Percentiles rank a stretch among this genome's conserved stretches.
Conservation (phyloP, 2,888 invertebrate genomes). For the Cryptus armator region DNA sequence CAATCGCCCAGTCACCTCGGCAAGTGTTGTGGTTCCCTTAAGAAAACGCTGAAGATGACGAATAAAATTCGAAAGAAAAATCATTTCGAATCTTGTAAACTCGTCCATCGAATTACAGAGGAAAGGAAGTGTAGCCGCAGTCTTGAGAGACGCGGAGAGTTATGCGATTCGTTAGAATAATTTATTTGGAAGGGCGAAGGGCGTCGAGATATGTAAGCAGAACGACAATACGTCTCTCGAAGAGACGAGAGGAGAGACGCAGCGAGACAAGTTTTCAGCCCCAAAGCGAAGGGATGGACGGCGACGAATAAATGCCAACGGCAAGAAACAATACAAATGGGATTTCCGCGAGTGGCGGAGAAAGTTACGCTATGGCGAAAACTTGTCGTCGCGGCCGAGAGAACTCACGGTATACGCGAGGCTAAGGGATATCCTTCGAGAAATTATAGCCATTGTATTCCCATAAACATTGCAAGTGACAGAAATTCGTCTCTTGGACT, state of each 20-base stretch:
- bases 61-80: slow-evolving; percentile 26
- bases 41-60: slow-evolving; percentile 13
- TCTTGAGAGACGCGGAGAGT: slow-evolving; percentile 1
- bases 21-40: not conserved
- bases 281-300: slow-evolving; percentile 1
- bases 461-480: slow-evolving; percentile 32
- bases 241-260: slow-evolving; percentile 25
- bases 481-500: slow-evolving; percentile 9
- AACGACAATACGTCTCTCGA: slow-evolving; percentile 34
- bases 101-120: not conserved
- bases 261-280: slow-evolving; percentile 5
- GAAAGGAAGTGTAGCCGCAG: slow-evolving; percentile 41
- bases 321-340: slow-evolving; percentile 66
- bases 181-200: slow-evolving; percentile 26
- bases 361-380: slow-evolving; percentile 52
- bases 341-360: slow-evolving; percentile 53
- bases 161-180: slow-evolving; percentile 45
- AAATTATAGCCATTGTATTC: slow-evolving; percentile 43
- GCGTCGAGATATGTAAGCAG: slow-evolving; percentile 17
- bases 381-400: slow-evolving; percentile 47
- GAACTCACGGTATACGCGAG: slow-evolving; percentile 21
- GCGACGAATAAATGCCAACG: slow-evolving; percentile 51
- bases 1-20: not conserved
- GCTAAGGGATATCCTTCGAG: slow-evolving; percentile 13
- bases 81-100: slow-evolving; percentile 11